Conservation (phyloP, 1,140 invertebrate species). For the Lepidotrigona ventralis region DNA sequence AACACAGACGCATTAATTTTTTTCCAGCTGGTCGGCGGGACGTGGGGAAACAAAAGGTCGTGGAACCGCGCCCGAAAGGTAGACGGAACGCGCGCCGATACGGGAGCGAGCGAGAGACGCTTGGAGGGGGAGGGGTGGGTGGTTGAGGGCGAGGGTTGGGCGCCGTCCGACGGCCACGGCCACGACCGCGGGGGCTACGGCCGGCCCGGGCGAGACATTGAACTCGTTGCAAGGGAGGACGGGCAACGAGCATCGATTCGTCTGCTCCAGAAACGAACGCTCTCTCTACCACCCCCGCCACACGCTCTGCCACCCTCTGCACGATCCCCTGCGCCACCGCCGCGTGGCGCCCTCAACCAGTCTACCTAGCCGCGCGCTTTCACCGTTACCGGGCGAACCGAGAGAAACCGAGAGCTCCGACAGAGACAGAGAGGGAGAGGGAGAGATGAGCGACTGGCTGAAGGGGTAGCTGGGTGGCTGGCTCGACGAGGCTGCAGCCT, state of each 20-base stretch:
- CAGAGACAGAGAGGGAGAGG: neutral
- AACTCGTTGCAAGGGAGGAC: conserved; percentile 75
- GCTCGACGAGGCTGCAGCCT: conserved; percentile 29
- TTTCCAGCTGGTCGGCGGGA: conserved; percentile 6
- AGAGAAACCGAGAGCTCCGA: neutral
- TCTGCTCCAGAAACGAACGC: conserved; percentile 76
- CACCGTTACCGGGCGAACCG: conserved; percentile 44
- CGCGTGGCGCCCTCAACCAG: conserved; percentile 52
- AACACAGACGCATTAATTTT: conserved; percentile 44
- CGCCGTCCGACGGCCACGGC: conserved; percentile 63
- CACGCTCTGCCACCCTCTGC: conserved; percentile 20
- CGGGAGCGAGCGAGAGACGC: conserved; percentile 19
- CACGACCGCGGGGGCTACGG: conserved; percentile 66
- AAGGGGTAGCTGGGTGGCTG: neutral
- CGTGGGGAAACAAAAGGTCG: conserved; percentile 37
- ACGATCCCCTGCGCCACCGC: conserved; percentile 45
- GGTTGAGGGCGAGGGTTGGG: conserved; percentile 10
- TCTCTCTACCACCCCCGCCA: conserved; percentile 58
- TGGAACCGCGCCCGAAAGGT: conserved; percentile 46
- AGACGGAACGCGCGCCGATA: conserved; percentile 32
- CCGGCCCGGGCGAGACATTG: conserved; percentile 77
- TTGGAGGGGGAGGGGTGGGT: neutral
- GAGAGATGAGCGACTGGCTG: neutral
- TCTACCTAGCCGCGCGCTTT: conserved; percentile 47
- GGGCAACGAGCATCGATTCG: conserved; percentile 74